phyloP scores from a whole-genome alignment of 2,888 invertebrate species.

The Argynnis bischoffii region DNA sequence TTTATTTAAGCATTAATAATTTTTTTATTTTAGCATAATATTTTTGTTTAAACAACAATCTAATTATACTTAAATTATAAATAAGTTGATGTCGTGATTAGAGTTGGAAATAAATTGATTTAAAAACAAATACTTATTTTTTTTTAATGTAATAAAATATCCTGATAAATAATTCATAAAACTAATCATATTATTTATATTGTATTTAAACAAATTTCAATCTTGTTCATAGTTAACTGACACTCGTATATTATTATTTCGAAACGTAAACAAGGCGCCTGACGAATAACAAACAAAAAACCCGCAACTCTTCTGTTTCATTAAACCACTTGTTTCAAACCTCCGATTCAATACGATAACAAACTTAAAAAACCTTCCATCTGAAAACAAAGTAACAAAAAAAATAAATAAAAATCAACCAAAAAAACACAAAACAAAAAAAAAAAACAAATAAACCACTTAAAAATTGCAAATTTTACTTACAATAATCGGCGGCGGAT shows the following conservation, averaged over 20 bases:
- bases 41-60: no score
- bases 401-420: constrained; percentile 33
- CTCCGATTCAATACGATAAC: constrained; percentile 15
- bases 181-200: no score
- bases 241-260: constrained; percentile 16
- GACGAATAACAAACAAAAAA: constrained; percentile 39
- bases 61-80: no score
- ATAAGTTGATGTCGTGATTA: no score
- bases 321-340: constrained; percentile 23
- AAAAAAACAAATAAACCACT: constrained; percentile 35
- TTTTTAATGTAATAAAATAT: no score
- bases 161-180: no score
- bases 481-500: constrained; percentile 88
- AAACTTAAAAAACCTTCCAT: constrained; percentile 23
- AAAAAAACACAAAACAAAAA: constrained; percentile 41
- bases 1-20: neutral
- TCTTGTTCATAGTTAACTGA: neutral
- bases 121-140: neutral
- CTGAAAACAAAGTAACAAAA: constrained; percentile 39
- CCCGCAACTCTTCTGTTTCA: constrained; percentile 17
- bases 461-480: constrained; percentile 74
- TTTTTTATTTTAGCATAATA: neutral
- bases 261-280: constrained; percentile 40
- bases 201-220: neutral
- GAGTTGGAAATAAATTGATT: neutral